phyloP scores from a whole-genome alignment of 1,140 invertebrate genomes.

The Epicauta chinensis region DNA sequence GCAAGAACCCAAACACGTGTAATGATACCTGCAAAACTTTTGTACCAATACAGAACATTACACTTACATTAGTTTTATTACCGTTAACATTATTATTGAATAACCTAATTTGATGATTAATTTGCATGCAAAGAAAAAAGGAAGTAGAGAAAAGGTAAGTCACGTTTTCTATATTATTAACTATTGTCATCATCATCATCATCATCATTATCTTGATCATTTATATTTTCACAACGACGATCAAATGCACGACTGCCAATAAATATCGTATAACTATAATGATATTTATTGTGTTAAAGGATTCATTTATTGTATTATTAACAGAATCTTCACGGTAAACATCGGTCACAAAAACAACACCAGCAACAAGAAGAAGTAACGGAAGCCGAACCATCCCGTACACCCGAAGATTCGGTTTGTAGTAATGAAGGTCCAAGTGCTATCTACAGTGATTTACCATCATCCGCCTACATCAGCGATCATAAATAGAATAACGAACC shows the following conservation, averaged over 20 bases:
- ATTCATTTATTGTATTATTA: conserved; percentile 7
- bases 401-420: conserved; percentile 65
- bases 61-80: conserved; percentile 4
- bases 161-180: not conserved
- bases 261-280: not conserved
- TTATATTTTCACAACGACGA: not conserved
- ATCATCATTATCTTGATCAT: too few species aligned
- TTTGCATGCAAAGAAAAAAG: conserved; percentile 65
- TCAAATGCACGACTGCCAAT: not conserved
- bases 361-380: conserved; percentile 44
- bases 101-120: conserved; percentile 6
- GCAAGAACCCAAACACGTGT: not conserved
- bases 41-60: too few species aligned
- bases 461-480: conserved; percentile 36
- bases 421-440: conserved; percentile 62
- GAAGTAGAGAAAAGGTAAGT: conserved; percentile 75
- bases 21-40: not conserved
- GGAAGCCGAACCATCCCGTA: conserved; percentile 62
- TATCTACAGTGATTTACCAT: conserved; percentile 46
- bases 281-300: not conserved
- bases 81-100: too few species aligned
- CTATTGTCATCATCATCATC: not conserved
- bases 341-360: conserved; percentile 42
- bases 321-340: conserved; percentile 51
- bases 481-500: conserved; percentile 23